Evolutionary conservation across 1,140 invertebrate genomes (phyloP), one percentile per base, ranked within the genome.

Genomic region (Drosophila sechellia): DNA sequence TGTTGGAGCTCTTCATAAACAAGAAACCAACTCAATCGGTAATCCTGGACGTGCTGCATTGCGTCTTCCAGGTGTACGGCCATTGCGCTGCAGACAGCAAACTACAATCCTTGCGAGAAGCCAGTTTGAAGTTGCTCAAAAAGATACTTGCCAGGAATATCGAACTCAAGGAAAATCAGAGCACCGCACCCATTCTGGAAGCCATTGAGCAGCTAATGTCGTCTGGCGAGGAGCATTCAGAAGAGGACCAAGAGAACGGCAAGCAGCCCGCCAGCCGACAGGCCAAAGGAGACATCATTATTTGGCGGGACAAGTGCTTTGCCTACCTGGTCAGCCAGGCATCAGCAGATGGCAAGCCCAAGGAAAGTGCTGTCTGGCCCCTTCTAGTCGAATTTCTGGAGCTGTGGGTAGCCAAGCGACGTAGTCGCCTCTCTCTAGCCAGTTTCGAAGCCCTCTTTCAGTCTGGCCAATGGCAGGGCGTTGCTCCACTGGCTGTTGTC

Each of bases 231-330:
- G 59, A 66, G 37, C 27, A 68, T 11, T 34, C 48, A 4, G 61
- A 80, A 13, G 45, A 45, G 31, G 40, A 40, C 4, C 42, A 54
- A 3, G 69, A 52, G 57, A n/a, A 13, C 1, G 25, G 8, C 17
- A 48, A 42, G 42, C 25, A 61, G 13, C 34, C 45, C 13, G 39
- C 22, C 25, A 72, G 8, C 27, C 34, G 35, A 6, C 59, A 72
- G 35, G 34, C 46, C 31, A 70, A 57, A 39, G 65, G 39, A 11
- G 63, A 61, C 12, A 4, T 61, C 5, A 50, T 37, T 0, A 25
- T 37, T 12, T 71, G 70, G 75, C 70, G 75, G 4, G 58, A 77
- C n/a, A 81, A 76, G 40, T 79, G 79, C 49, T 48, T 79, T 12
- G 79, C 60, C n/a, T 65, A 72, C 39, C 40, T 86, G 37, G 40